phyloP scores from a whole-genome alignment of 2,797 vertebrate genomes.

The Myripristis jacobus region DNA sequence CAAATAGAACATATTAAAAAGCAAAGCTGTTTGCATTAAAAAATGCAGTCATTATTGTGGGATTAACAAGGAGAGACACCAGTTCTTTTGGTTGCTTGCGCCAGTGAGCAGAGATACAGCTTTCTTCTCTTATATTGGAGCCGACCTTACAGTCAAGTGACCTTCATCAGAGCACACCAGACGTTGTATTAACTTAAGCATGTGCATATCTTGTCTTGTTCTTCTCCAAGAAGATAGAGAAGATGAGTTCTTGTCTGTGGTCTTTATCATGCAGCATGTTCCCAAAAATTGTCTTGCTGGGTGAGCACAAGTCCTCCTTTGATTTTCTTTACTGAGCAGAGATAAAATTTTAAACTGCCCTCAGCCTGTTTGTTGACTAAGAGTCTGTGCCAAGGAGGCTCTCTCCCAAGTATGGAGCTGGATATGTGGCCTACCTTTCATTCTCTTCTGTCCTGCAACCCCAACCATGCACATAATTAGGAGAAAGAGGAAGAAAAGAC shows the following conservation, averaged over 20 bases:
- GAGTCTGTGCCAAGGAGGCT: constrained; percentile 27
- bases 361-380: not conserved
- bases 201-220: not conserved
- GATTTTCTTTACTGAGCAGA: not conserved
- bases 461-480: constrained; percentile 62
- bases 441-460: constrained; percentile 16
- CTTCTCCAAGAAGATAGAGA: too few species aligned
- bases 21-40: too few species aligned
- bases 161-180: too few species aligned
- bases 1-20: too few species aligned
- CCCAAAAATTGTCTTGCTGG: not conserved
- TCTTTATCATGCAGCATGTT: not conserved
- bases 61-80: too few species aligned
- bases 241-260: too few species aligned
- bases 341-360: not conserved
- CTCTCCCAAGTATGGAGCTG: constrained; percentile 9
- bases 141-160: too few species aligned
- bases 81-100: too few species aligned
- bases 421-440: constrained; percentile 27
- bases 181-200: too few species aligned
- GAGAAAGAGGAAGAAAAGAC: constrained; percentile 60
- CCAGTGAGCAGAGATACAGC: not conserved
- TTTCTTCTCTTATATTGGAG: too few species aligned
- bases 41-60: too few species aligned
- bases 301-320: not conserved